Evolutionary conservation across 2,113 vertebrate species (phyloP), one percentile per base, ranked within the genome.

Genomic region (Sinosuthora webbiana): DNA sequence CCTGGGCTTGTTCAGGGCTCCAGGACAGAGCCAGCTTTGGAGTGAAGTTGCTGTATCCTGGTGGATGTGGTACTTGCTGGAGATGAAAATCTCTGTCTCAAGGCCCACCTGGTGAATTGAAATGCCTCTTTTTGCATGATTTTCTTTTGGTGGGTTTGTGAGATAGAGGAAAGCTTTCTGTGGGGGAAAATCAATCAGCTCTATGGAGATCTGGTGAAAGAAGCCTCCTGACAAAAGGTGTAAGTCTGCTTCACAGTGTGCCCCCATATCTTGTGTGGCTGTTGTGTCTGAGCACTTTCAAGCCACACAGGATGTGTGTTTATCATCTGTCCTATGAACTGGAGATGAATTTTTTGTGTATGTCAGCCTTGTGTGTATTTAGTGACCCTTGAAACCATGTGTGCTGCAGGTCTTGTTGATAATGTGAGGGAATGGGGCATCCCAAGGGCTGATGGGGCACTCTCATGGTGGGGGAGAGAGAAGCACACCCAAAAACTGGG

Each of bases 301-400:
- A 41, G 12, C 10, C 16, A 6, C 0, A 2, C 4, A 84, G 3
- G 10, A 3, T n/a, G 10, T 0, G 8, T 13, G 12, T 22, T 70
- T 90, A 39, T 25, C 27, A 24, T 55, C 27, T 75, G n/a, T 60
- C 24, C 31, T 65, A 2, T 21, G 39, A 81, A 23, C 13, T 20
- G 30, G 17, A 71, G 25, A 4, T 59, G 9, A 74, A 11, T 53
- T 25, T n/a, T 35, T 21, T 33, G 16, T 24, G 15, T 33, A 4
- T 0, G 0, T 39, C 35, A 64, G 44, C 30, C 30, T 81, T 53
- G 5, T 18, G 14, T 6, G 11, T n/a, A 20, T 20, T 37, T 37
- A 9, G 22, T 27, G 37, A 60, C 10, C 18, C 44, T 64, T 0
- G 1, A 37, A 42, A 59, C 0, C 0, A n/a, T 5, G 33, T n/a